Conservation (phyloP, 2,888 invertebrate genomes). For the Penaeus monodon region DNA sequence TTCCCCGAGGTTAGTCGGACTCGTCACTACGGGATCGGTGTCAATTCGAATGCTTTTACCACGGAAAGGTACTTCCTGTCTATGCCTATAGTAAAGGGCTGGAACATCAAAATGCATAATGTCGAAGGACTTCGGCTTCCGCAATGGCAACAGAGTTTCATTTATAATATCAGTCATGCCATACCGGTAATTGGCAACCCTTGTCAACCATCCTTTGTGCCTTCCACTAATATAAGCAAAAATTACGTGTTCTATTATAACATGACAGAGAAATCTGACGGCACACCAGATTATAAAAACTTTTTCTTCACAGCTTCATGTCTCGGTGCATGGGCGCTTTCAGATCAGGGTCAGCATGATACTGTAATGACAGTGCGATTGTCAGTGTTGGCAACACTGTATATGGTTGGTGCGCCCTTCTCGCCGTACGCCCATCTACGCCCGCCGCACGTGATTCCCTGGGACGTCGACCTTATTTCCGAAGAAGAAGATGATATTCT, state of each 20-base stretch:
- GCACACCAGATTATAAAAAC: constrained; percentile 24
- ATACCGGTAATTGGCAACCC: constrained; percentile 24
- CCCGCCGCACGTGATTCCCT: constrained; percentile 27
- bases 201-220: constrained; percentile 24
- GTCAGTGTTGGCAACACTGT: constrained; percentile 30
- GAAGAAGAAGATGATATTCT: constrained; percentile 22
- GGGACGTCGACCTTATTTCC: constrained; percentile 31
- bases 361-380: constrained; percentile 30
- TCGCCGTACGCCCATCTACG: constrained; percentile 47
- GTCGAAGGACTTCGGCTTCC: constrained; percentile 19
- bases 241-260: constrained; percentile 44
- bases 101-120: neutral
- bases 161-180: constrained; percentile 12
- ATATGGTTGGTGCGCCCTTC: constrained; percentile 51
- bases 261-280: neutral
- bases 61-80: neutral
- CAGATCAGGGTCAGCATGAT: constrained; percentile 51
- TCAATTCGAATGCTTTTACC: neutral
- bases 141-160: constrained; percentile 13
- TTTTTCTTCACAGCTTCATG: constrained; percentile 54
- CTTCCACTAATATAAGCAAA: neutral
- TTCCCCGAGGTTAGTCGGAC: constrained; percentile 54
- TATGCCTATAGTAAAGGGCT: constrained; percentile 12
- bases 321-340: constrained; percentile 52
- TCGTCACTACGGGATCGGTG: constrained; percentile 40